Evolutionary conservation across 2,113 vertebrate species (phyloP).

Genomic region (Eupsittula cactorum): DNA sequence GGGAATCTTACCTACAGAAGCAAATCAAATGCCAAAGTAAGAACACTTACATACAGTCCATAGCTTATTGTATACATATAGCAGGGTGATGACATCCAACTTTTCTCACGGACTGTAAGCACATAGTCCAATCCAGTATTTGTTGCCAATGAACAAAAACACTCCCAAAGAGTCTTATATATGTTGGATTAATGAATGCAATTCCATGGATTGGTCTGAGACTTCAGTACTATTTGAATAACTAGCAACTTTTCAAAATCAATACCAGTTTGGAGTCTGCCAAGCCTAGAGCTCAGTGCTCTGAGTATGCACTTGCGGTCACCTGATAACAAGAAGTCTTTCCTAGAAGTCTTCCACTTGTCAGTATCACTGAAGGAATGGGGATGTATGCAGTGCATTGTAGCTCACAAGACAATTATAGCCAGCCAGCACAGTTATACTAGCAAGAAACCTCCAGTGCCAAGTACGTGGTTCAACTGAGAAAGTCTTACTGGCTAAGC

Average conservation of each 20-base stretch:
- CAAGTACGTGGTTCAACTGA: neutral
- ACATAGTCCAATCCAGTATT: neutral
- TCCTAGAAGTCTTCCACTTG: neutral
- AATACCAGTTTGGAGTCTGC: neutral
- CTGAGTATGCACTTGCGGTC: neutral
- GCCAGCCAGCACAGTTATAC: neutral
- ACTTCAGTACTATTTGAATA: neutral
- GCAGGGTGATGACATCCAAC: neutral
- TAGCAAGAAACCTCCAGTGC: neutral
- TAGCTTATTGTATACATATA: neutral
- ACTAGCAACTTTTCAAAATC: neutral
- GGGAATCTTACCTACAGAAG: neutral
- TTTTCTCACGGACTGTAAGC: neutral
- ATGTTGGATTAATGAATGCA: neutral
- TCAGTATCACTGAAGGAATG: neutral
- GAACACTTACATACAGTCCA: neutral
- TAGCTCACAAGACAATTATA: neutral
- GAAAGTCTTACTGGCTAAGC: constrained; percentile 16
- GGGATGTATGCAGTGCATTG: neutral
- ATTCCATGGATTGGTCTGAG: neutral
- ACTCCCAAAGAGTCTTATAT: neutral
- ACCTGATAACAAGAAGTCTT: neutral
- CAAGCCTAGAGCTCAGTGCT: neutral
- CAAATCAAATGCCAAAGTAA: neutral
- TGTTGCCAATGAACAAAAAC: neutral